These are phyloP conservation scores for Crypturellus undulatus DNA, from an alignment of 2,113 vertebrate species.

Conservation along the genomic window DNA sequence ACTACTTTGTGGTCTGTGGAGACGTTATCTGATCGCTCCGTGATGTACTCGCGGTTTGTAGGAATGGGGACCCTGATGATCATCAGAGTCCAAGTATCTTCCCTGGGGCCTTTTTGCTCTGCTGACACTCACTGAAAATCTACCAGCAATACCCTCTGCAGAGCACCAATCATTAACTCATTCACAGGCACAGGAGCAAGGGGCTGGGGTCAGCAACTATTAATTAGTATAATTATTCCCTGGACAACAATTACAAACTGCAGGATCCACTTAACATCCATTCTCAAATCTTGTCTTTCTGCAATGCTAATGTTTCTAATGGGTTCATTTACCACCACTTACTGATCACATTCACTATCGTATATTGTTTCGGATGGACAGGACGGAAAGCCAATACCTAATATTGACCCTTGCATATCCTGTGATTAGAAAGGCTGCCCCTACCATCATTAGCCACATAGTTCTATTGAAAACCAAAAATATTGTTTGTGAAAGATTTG, in stretches of 20 bases:
- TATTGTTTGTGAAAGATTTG: slow-evolving; percentile 30
- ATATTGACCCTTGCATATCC: slow-evolving; percentile 86
- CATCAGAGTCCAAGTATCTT: slow-evolving; percentile 75
- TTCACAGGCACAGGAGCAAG: slow-evolving; percentile 65
- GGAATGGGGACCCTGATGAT: slow-evolving; percentile 81
- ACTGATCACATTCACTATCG: slow-evolving; percentile 84
- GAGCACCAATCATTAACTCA: slow-evolving; percentile 74
- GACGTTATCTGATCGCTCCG: slow-evolving; percentile 82
- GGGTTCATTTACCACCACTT: slow-evolving; percentile 90
- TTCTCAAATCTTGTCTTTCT: slow-evolving; percentile 79
- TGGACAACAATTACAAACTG: slow-evolving; percentile 91
- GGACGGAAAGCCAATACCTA: slow-evolving; percentile 83
- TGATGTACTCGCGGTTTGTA: slow-evolving; percentile 87
- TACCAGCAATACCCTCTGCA: slow-evolving; percentile 63
- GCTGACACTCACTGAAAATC: slow-evolving; percentile 85
- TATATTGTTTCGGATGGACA: slow-evolving; percentile 86
- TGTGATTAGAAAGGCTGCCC: slow-evolving; percentile 74
- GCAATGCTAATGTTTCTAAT: slow-evolving; percentile 79
- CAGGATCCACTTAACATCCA: slow-evolving; percentile 91
- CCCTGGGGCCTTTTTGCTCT: slow-evolving; percentile 85
- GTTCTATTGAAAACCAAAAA: slow-evolving; percentile 63
- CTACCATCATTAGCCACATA: slow-evolving; percentile 67
- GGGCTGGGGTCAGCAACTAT: slow-evolving; percentile 86
- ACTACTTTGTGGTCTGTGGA: slow-evolving; percentile 78
- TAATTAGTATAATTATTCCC: slow-evolving; percentile 98